phyloP scores from a whole-genome alignment of 2,888 invertebrate species.

The Kuschelorhynchus macadamiae region DNA sequence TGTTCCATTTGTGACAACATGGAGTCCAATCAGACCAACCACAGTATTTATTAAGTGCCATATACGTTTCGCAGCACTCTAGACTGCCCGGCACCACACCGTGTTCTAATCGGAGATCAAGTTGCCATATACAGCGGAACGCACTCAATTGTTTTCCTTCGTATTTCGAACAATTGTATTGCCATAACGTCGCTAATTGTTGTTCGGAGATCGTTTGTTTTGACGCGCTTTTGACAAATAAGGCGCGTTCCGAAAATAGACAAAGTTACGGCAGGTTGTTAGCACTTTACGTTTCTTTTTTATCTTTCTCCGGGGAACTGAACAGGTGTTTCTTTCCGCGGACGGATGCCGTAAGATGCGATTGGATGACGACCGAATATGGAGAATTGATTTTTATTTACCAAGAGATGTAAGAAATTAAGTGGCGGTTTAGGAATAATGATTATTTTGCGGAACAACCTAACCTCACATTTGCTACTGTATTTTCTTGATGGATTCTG shows the following conservation, averaged over 20 bases:
- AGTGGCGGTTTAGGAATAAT: no score
- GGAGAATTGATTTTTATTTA: no score
- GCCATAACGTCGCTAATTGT: constrained; percentile 38
- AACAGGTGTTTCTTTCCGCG: constrained; percentile 8
- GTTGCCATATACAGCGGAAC: constrained; percentile 62
- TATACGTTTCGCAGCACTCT: constrained; percentile 31
- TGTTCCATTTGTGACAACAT: neutral
- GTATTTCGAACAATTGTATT: constrained; percentile 38
- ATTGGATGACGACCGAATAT: no score
- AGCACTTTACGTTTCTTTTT: constrained; percentile 25
- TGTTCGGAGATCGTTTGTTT: constrained; percentile 34
- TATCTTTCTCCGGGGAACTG: neutral
- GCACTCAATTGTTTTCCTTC: constrained; percentile 55
- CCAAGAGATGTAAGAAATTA: no score
- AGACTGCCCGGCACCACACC: constrained; percentile 64
- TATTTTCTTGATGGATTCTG: no score
- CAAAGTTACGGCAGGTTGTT: constrained; percentile 33
- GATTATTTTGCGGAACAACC: no score
- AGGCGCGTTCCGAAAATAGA: constrained; percentile 30
- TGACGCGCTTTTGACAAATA: constrained; percentile 43
- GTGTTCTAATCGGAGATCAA: constrained; percentile 63
- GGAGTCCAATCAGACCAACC: neutral
- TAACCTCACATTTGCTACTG: no score
- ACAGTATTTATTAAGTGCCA: constrained; percentile 13
- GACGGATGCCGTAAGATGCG: neutral